Conservation (phyloP, 2,888 invertebrate genomes). For the Cheilosia variabilis region DNA sequence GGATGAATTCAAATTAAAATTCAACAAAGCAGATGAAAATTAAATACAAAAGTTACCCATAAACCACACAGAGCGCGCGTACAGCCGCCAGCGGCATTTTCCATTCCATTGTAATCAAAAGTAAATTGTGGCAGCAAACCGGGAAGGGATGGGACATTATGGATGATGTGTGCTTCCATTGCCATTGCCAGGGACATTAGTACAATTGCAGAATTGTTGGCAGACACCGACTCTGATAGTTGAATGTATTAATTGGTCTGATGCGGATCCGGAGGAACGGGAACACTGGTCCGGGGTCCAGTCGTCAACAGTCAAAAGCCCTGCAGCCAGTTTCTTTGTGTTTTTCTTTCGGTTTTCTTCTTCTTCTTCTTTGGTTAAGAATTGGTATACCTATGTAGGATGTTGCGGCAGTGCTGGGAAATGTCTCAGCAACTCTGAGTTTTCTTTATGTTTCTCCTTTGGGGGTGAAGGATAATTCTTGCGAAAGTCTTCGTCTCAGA, state of each 20-base stretch:
- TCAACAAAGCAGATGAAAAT: constrained; percentile 75
- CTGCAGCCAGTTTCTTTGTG: constrained; percentile 29
- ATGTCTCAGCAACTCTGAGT: constrained; percentile 33
- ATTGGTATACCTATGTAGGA: background rate
- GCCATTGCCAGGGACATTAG: constrained; percentile 44
- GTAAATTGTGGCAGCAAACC: constrained; percentile 50
- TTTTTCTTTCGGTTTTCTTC: constrained; percentile 46
- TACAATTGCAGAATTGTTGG: constrained; percentile 25
- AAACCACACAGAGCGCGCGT: constrained; percentile 53
- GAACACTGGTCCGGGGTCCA: constrained; percentile 17
- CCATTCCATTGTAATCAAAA: constrained; percentile 65
- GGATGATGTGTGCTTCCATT: constrained; percentile 42
- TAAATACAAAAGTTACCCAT: constrained; percentile 74
- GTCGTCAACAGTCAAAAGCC: constrained; percentile 51
- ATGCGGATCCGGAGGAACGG: constrained; percentile 8
- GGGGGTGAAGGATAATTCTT: constrained; percentile 24
- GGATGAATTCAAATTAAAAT: constrained; percentile 74
- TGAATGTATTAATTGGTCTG: constrained; percentile 70
- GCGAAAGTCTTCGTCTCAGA: constrained; percentile 21
- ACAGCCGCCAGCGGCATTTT: constrained; percentile 53
- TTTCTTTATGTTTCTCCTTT: constrained; percentile 37
- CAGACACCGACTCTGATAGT: constrained; percentile 15
- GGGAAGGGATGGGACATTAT: constrained; percentile 5
- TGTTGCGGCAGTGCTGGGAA: constrained; percentile 9
- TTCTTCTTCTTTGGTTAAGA: constrained; percentile 45